Percentiles rank a stretch among this genome's conserved stretches.
These are phyloP conservation scores for Hirudinaria manillensis DNA, from an alignment of 2,888 invertebrate genomes.

Conservation along the genomic window DNA sequence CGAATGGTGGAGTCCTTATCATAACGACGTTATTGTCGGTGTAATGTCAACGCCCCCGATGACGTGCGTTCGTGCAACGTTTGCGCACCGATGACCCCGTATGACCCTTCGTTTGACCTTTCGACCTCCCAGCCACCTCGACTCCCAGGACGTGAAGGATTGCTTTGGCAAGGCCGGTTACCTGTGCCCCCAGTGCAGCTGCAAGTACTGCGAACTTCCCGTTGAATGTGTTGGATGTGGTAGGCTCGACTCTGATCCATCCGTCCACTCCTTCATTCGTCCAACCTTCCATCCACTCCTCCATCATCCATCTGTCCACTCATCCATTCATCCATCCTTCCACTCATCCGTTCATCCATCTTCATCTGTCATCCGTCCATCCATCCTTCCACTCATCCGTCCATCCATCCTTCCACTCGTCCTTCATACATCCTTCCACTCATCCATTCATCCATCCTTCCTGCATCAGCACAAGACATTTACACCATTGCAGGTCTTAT, in stretches of 20 bases:
- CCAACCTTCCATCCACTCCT: no score
- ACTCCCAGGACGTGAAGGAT: conserved; percentile 52
- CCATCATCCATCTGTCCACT: no score
- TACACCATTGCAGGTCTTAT: conserved; percentile 63
- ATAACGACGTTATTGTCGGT: no score
- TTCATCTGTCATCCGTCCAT: no score
- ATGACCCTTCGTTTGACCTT: neutral
- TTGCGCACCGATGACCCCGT: neutral
- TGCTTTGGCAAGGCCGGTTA: conserved; percentile 53
- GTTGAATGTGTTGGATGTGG: conserved; percentile 91
- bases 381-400: no score
- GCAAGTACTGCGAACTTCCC: conserved; percentile 95
- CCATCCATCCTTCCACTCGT: no score
- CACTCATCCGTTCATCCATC: neutral
- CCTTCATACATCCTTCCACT: neutral
- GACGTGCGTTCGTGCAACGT: no score
- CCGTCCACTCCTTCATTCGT: neutral
- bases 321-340: no score
- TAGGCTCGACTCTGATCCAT: conserved; percentile 41
- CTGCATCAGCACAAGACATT: neutral
- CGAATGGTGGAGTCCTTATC: no score
- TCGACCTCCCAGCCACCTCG: conserved; percentile 69
- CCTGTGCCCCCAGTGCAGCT: conserved; percentile 73
- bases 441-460: neutral
- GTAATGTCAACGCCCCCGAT: no score